Base-by-base conservation (phyloP, 2,113 vertebrate genomes). In the Pipa parva region DNA sequence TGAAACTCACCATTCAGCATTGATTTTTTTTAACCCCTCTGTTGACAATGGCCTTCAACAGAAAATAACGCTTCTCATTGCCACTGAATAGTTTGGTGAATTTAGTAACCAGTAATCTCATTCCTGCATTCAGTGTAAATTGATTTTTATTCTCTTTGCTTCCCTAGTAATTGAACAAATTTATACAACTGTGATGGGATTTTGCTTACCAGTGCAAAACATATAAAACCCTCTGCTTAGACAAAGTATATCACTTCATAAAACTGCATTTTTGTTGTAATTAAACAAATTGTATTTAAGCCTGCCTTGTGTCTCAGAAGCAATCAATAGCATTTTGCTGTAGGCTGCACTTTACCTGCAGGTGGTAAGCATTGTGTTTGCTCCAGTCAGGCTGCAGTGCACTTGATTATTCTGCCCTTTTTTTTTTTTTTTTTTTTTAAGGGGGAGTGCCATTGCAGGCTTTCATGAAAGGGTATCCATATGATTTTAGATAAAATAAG, bases 101-200 rank as follows among this genome's bases (percentile, higher is more conserved):
- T 2, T 13, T 29, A 22, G 55, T 18, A 20, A 37, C 28, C 18
- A 52, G 61, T 80, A 84, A 87, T 84, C 78, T 80, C 78, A 83
- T 85, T 87, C 84, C 76, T 85, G 84, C 29, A 31, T 31, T 31
- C 82, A 76, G 74, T 13, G 57, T 73, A 83, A 87, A 88, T 83
- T 86, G 79, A 87, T 84, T 86, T 82, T 24, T n/a, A n/a, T 52
- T 29, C 59, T 58, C 24, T 60, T 81, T 80, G 79, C 71, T 66
- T 26, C 76, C 77, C 73, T 81, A 71, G 77, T 85, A 85, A 88
- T 84, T 87, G 81, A 79, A 81, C 76, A 78, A 87, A 90, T 73
- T 71, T 81, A 83, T 76, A 81, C 72, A 84, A 80, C 59, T 71
- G 74, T 76, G 83, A 83, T 83, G 80, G 75, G 76, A 81, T 85